Base-by-base conservation (phyloP, 2,888 invertebrate genomes). In the Agrochola circellaris region DNA sequence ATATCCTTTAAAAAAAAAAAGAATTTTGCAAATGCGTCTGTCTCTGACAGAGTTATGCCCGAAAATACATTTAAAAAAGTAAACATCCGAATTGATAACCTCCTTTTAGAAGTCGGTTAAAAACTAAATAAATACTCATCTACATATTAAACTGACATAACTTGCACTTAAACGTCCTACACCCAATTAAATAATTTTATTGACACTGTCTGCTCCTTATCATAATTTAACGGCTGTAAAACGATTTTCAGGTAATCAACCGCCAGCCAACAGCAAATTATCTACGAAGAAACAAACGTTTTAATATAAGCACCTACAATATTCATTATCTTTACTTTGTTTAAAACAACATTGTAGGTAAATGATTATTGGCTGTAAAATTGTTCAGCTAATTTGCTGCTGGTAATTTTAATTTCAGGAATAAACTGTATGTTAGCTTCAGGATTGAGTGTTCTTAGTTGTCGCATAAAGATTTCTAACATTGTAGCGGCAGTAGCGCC, bases 131-230 rank as follows among this genome's bases (percentile, higher is more conserved):
- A 48, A 74, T 38, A 48, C 17, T 54, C 5, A 17, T 30, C 13
- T 8, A n/a, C 30, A 45, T n/a, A n/a, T 17, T 69, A 17, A 56
- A 56, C 67, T 45, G n/a, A 68, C n/a, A 71, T 15, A 26, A 61
- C 56, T 34, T 61, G 62, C 60, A 61, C 56, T 56, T 13, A 66
- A 48, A 56, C 56, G 48, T 38, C 58, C 66, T 75, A 79, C 62
- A 83, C 73, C 70, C 38, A 80, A 70, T 69, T 82, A 72, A 62
- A 62, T 73, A 38, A 67, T 76, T 71, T 48, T 80, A 64, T 58
- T 73, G 45, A n/a, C 56, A 48, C 51, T 26, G 20, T 17, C 30
- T 58, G 51, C 58, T 42, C 38, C 58, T 65, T 74, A 77, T 69
- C 72, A 58, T 72, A 69, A 83, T 68, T 66, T 30, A 58, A 54